phyloP scores from a whole-genome alignment of 2,797 vertebrate species.

The Aplochiton taeniatus region DNA sequence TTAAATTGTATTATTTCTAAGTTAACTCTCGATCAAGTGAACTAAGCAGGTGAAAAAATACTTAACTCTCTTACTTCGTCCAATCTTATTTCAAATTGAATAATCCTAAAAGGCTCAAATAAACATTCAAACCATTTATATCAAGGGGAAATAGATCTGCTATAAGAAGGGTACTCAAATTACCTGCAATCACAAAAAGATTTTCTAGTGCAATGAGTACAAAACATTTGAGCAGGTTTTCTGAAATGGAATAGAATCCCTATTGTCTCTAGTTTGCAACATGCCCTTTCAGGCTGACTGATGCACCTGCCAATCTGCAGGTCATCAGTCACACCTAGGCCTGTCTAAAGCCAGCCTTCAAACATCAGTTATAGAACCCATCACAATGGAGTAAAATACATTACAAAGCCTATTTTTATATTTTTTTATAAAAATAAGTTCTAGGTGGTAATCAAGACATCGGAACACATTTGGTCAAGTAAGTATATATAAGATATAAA shows the following conservation, averaged over 20 bases:
- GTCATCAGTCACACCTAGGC: conserved; percentile 35
- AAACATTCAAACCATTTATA: not conserved
- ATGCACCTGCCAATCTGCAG: conserved; percentile 19
- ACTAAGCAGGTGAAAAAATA: conserved; percentile 6
- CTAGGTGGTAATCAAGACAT: no score
- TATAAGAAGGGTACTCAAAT: no score
- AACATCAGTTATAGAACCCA: conserved; percentile 3
- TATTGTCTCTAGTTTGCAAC: not conserved
- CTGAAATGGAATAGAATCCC: no score
- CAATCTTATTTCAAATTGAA: not conserved
- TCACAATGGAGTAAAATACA: no score
- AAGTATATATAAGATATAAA: no score
- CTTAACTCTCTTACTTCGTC: not conserved
- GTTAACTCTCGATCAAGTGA: conserved; percentile 36
- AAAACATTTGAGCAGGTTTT: no score
- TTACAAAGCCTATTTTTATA: no score
- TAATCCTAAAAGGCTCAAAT: not conserved
- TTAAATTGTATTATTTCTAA: conserved; percentile 21
- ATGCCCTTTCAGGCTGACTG: conserved; percentile 6
- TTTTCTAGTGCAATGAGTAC: no score
- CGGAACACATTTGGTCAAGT: no score
- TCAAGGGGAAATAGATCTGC: no score
- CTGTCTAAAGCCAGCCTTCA: conserved; percentile 14
- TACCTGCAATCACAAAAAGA: no score
- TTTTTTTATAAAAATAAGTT: no score